Conservation (phyloP, 2,113 vertebrate genomes). For the Myotis brandtii region DNA sequence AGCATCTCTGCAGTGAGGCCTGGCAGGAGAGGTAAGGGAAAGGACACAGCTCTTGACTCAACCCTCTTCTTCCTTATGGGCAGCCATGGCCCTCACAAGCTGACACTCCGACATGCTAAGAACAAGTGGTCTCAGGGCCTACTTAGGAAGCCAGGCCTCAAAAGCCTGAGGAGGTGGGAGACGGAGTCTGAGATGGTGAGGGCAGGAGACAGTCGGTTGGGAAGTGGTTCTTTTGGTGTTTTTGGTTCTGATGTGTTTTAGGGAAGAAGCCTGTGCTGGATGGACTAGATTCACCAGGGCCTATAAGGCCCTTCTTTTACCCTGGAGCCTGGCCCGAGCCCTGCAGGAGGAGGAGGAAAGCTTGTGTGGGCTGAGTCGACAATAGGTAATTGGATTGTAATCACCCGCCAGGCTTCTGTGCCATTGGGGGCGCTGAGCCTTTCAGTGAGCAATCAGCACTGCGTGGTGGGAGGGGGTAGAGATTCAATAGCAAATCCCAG, state of each 20-base stretch:
- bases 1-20: conserved; percentile 34
- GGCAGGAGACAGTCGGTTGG: not conserved
- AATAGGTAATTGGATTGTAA: conserved; percentile 85
- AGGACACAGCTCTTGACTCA: conserved; percentile 22
- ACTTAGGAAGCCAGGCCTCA: not conserved
- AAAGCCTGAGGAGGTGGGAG: not conserved
- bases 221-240: conserved; percentile 21
- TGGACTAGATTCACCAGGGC: conserved; percentile 49
- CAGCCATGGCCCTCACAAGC: conserved; percentile 36
- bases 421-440: conserved; percentile 77
- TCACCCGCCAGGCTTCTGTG: conserved; percentile 74
- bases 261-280: not conserved
- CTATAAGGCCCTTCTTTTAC: conserved; percentile 51
- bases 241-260: conserved; percentile 3
- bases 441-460: conserved; percentile 77
- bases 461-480: conserved; percentile 66
- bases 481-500: conserved; percentile 80
- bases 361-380: conserved; percentile 83
- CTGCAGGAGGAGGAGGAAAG: conserved; percentile 76
- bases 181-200: not conserved
- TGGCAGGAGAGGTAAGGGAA: conserved; percentile 32
- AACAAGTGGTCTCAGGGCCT: not conserved
- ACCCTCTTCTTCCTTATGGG: conserved; percentile 28
- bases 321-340: conserved; percentile 72
- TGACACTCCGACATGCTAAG: conserved; percentile 9